phyloP scores from a whole-genome alignment of 2,888 invertebrate species.

The Campaea margaritaria region DNA sequence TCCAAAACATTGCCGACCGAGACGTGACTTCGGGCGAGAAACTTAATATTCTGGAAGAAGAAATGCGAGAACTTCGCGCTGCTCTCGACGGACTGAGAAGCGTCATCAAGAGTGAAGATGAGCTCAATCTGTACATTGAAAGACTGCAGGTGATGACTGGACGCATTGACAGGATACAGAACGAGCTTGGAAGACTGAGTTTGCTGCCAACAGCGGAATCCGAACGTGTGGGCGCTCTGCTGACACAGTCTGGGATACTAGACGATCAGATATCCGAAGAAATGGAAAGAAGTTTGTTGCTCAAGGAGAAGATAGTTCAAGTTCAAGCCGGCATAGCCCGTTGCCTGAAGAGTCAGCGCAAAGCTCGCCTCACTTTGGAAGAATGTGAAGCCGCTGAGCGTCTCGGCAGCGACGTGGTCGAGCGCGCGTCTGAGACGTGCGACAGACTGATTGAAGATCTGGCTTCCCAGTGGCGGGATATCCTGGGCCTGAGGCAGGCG shows the following conservation, averaged over 20 bases:
- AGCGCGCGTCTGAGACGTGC: slow-evolving; percentile 90
- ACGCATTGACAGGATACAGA: slow-evolving; percentile 91
- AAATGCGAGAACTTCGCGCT: slow-evolving; percentile 89
- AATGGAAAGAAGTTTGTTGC: slow-evolving; percentile 89
- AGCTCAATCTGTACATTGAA: slow-evolving; percentile 92
- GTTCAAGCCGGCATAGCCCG: slow-evolving; percentile 90
- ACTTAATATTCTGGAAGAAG: slow-evolving; percentile 90
- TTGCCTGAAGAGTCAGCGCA: slow-evolving; percentile 88
- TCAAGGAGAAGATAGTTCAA: slow-evolving; percentile 90
- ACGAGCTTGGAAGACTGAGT: slow-evolving; percentile 91
- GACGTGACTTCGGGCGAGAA: slow-evolving; percentile 91
- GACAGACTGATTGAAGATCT: slow-evolving; percentile 89
- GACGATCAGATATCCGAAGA: slow-evolving; percentile 91
- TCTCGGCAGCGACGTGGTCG: slow-evolving; percentile 90
- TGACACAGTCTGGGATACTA: slow-evolving; percentile 89
- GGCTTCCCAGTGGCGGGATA: slow-evolving; percentile 90
- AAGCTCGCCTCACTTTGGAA: slow-evolving; percentile 87
- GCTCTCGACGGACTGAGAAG: slow-evolving; percentile 90
- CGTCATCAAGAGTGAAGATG: slow-evolving; percentile 93
- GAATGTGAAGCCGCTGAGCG: slow-evolving; percentile 90
- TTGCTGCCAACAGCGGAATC: slow-evolving; percentile 90
- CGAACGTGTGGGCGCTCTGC: slow-evolving; percentile 90
- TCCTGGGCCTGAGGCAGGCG: slow-evolving; percentile 90
- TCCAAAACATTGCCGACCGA: slow-evolving; percentile 89
- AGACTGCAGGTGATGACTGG: slow-evolving; percentile 90